These are phyloP conservation scores for Conger conger DNA, from an alignment of 2,113 vertebrate species.

Conservation along the genomic window DNA sequence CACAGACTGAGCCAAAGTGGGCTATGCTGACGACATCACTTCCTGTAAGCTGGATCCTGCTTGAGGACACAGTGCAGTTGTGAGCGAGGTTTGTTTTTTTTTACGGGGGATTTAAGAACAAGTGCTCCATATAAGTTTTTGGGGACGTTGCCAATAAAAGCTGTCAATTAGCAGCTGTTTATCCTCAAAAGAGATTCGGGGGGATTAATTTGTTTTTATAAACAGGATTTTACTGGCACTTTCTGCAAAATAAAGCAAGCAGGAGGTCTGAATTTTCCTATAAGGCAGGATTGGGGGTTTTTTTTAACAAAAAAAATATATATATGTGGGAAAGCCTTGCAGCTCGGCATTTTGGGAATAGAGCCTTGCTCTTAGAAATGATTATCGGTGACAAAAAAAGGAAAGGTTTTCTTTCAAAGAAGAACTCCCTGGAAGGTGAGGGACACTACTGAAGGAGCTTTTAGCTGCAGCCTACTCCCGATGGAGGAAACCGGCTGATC, in stretches of 20 bases:
- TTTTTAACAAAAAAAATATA: neutral
- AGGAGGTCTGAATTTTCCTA: slow-evolving; percentile 1
- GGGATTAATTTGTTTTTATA: neutral
- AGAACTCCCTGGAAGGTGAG: neutral
- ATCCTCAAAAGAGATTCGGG: neutral
- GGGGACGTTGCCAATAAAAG: neutral
- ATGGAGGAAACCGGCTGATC: neutral
- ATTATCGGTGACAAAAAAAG: neutral
- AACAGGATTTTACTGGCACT: slow-evolving; percentile 15
- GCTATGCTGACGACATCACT: slow-evolving; percentile 3
- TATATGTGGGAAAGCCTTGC: neutral
- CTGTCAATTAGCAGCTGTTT: slow-evolving; percentile 16
- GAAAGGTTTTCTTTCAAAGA: neutral
- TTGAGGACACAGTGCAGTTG: neutral
- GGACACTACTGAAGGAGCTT: neutral
- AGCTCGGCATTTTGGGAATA: neutral
- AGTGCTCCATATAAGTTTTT: slow-evolving; percentile 5
- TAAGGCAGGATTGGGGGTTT: neutral
- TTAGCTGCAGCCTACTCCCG: neutral
- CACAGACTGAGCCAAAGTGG: neutral
- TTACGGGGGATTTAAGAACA: neutral
- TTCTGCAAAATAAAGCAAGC: slow-evolving; percentile 2
- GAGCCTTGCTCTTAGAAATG: neutral
- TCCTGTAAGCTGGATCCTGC: neutral
- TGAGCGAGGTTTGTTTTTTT: neutral